Conservation (phyloP, 2,888 invertebrate genomes). For the Oligia latruncula region DNA sequence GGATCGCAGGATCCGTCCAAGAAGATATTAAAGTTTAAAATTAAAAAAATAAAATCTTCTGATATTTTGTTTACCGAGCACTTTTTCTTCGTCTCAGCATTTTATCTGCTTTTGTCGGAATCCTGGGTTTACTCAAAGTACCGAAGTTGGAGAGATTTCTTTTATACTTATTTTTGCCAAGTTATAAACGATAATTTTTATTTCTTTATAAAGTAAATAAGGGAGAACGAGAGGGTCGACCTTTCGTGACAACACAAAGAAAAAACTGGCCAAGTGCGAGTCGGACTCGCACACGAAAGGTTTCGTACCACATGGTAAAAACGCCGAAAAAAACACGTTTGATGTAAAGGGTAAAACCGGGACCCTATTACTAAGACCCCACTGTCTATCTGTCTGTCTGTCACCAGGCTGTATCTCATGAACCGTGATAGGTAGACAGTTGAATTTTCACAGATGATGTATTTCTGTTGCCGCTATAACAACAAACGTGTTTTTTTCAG, state of each 20-base stretch:
- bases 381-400: too few relatives aligned
- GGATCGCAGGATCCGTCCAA: conserved; percentile 41
- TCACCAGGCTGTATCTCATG: too few relatives aligned
- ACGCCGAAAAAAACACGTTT: too few relatives aligned
- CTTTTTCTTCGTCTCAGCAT: conserved; percentile 41
- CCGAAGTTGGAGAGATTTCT: conserved; percentile 33
- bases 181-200: conserved; percentile 15
- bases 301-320: too few relatives aligned
- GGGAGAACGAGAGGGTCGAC: neutral
- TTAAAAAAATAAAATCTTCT: conserved; percentile 61
- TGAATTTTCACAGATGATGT: too few relatives aligned
- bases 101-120: conserved; percentile 27
- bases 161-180: conserved; percentile 18
- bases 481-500: too few relatives aligned
- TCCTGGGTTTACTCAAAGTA: conserved; percentile 32
- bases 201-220: conserved; percentile 7
- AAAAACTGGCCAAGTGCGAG: neutral
- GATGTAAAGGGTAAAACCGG: too few relatives aligned
- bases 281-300: too few relatives aligned
- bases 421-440: too few relatives aligned
- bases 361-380: too few relatives aligned
- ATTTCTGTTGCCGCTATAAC: too few relatives aligned
- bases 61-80: conserved; percentile 51
- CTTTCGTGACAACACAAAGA: neutral
- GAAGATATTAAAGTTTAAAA: conserved; percentile 63